A percentile compares a stretch with the other conserved stretches of the same genome.
phyloP scores from a whole-genome alignment of 2,888 invertebrate genomes.

The Cantharis rufa region DNA sequence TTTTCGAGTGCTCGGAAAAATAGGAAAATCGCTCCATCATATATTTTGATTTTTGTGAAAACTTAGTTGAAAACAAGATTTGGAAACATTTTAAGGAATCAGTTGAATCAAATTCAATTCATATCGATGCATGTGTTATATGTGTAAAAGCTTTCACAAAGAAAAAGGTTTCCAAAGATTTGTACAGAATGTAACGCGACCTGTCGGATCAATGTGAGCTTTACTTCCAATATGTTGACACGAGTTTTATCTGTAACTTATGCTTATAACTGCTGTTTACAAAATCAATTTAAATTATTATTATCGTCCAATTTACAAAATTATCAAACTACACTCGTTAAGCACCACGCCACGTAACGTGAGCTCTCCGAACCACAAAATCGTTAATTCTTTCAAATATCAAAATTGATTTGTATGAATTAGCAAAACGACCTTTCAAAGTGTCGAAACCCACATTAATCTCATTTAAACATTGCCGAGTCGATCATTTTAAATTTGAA shows the following conservation, averaged over 20 bases:
- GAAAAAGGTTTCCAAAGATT: constrained; percentile 8
- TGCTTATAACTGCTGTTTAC: not conserved
- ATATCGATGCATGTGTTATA: not conserved
- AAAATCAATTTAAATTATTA: not conserved
- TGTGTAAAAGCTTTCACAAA: not conserved
- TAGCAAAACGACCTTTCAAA: not conserved
- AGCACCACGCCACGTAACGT: not conserved
- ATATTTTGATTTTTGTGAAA: not conserved
- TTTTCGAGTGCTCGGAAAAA: not conserved
- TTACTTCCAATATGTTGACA: not conserved
- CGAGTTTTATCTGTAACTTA: not conserved
- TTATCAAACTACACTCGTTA: not conserved
- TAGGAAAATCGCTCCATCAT: not conserved
- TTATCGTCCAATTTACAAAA: not conserved
- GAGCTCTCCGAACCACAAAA: not conserved
- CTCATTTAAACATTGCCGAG: not conserved
- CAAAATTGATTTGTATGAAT: not conserved
- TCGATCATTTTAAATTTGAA: not conserved
- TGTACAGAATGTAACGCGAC: constrained; percentile 14
- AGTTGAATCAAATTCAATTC: not conserved
- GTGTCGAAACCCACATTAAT: not conserved
- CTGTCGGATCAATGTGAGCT: constrained; percentile 23
- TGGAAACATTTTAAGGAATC: not conserved
- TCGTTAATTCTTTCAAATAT: not conserved
- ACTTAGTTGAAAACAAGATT: not conserved